Evolutionary conservation across 2,797 vertebrate species (phyloP).

Genomic region (Pteropus rufus): DNA sequence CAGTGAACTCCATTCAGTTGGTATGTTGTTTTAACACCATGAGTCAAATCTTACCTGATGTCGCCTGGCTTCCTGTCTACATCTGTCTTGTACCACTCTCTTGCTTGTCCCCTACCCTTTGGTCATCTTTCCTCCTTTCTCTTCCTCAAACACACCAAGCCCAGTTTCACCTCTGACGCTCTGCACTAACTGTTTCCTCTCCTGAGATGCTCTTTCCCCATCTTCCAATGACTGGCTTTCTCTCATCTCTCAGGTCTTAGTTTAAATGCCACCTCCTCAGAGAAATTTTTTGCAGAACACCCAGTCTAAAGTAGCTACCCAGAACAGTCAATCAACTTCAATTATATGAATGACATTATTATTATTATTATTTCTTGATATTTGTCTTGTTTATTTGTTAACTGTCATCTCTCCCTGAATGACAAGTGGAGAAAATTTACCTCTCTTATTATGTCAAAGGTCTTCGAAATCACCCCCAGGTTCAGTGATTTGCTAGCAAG

Average conservation of each 20-base stretch:
- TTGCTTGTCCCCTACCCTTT: not conserved
- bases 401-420: not conserved
- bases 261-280: constrained; percentile 1
- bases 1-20: not conserved
- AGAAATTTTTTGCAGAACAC: not conserved
- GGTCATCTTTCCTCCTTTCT: not conserved
- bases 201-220: not conserved
- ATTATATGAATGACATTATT: not conserved
- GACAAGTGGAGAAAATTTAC: not conserved
- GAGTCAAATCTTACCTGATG: not conserved
- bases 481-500: not conserved
- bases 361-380: not conserved
- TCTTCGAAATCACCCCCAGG: not conserved
- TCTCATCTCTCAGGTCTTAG: not conserved
- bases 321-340: not conserved
- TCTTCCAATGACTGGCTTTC: not conserved
- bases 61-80: not conserved
- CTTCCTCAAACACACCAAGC: not conserved
- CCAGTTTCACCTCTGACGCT: not conserved
- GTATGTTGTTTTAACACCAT: not conserved
- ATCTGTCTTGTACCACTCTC: not conserved
- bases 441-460: not conserved
- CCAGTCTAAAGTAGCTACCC: not conserved
- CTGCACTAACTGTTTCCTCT: not conserved
- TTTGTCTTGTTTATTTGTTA: not conserved